Conservation (phyloP, 2,797 vertebrate species). For the Psittacula derbiana region DNA sequence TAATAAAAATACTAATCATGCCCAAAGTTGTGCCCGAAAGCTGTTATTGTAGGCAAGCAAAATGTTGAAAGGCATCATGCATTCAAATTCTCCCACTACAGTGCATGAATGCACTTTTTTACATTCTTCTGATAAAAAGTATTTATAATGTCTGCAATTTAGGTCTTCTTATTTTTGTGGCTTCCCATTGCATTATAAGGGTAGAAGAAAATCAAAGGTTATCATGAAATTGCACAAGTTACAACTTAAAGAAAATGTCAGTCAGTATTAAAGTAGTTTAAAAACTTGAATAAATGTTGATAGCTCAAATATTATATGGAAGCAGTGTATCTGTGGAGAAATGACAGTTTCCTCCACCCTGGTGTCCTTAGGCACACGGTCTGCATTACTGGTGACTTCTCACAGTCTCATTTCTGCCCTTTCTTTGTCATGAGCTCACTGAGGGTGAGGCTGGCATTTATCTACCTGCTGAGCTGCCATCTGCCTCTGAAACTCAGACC, state of each 20-base stretch:
- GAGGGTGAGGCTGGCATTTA: conserved; percentile 55
- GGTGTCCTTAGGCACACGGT: conserved; percentile 35
- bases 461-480: conserved; percentile 69
- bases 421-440: conserved; percentile 61
- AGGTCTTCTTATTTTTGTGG: background rate
- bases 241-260: conserved; percentile 26
- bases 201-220: conserved; percentile 23
- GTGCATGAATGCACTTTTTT: background rate
- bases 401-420: conserved; percentile 45
- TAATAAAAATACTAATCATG: background rate
- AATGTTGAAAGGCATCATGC: background rate
- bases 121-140: background rate
- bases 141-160: background rate
- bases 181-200: background rate
- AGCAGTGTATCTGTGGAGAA: conserved; percentile 7
- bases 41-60: background rate
- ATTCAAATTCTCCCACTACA: background rate
- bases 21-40: background rate
- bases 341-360: conserved; percentile 24
- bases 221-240: background rate
- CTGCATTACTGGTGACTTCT: background rate
- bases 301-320: conserved; percentile 73
- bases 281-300: conserved; percentile 14
- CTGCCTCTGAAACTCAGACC: conserved; percentile 47
- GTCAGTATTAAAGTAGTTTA: conserved; percentile 2